A percentile compares a stretch with the other conserved stretches of the same genome.
Evolutionary conservation across 2,888 invertebrate genomes (phyloP).

Genomic region (Chrysotoxum bicinctum): DNA sequence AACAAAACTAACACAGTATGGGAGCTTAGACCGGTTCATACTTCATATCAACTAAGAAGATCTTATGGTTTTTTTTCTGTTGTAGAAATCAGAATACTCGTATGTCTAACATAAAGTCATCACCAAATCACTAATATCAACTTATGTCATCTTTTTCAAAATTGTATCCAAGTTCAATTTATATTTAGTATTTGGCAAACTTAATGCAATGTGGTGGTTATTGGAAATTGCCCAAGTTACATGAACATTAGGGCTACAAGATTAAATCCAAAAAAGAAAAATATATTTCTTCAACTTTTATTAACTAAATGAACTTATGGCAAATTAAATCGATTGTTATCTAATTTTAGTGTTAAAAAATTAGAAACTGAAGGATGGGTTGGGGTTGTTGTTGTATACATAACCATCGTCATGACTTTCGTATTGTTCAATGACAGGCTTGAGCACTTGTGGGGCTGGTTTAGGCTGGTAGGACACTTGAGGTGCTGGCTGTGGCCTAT

Average conservation of each 20-base stretch:
- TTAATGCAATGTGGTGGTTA: neutral
- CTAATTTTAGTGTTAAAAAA: neutral
- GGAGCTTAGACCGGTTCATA: neutral
- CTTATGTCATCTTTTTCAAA: neutral
- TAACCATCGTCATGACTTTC: slow-evolving; percentile 19
- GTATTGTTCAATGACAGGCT: slow-evolving; percentile 8
- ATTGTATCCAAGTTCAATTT: neutral
- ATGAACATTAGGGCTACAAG: no score
- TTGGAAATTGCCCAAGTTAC: no score
- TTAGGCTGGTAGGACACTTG: neutral
- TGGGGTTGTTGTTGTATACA: slow-evolving; percentile 48
- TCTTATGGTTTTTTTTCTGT: no score
- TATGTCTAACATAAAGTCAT: neutral
- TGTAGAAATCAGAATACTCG: neutral
- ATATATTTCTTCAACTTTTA: neutral
- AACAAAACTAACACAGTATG: neutral
- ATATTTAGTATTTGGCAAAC: neutral
- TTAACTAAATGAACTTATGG: slow-evolving; percentile 6
- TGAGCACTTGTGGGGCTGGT: neutral
- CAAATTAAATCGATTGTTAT: neutral
- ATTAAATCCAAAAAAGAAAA: neutral
- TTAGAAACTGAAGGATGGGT: slow-evolving; percentile 45
- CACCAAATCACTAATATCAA: neutral
- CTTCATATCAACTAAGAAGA: neutral
- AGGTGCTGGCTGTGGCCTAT: neutral